These are phyloP conservation scores for Argentina silus DNA, from an alignment of 2,797 vertebrate species.

Conservation along the genomic window DNA sequence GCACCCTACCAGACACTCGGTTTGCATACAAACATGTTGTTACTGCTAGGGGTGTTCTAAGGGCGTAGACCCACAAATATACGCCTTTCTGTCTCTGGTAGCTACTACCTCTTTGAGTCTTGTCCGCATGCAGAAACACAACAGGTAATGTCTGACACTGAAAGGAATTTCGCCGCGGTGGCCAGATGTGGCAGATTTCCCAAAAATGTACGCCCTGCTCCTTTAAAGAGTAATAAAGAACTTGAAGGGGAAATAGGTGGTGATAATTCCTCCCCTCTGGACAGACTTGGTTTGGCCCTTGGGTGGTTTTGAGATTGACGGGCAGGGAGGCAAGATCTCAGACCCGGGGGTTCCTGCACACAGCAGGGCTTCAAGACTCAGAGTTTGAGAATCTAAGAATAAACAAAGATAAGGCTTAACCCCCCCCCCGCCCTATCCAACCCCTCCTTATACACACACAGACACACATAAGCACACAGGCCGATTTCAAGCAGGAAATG, in stretches of 20 bases:
- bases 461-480: slow-evolving; percentile 6
- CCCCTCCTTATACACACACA: slow-evolving; percentile 21
- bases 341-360: slow-evolving; percentile 68
- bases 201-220: slow-evolving; percentile 40
- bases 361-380: slow-evolving; percentile 71
- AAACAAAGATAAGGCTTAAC: slow-evolving; percentile 65
- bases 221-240: slow-evolving; percentile 82
- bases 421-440: not conserved
- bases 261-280: slow-evolving; percentile 71
- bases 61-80: too few relatives aligned
- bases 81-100: too few relatives aligned
- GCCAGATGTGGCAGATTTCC: too few relatives aligned
- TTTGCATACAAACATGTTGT: too few relatives aligned
- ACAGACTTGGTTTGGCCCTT: slow-evolving; percentile 70
- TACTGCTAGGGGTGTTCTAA: too few relatives aligned
- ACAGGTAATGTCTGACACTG: too few relatives aligned
- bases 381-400: slow-evolving; percentile 71
- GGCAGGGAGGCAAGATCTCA: slow-evolving; percentile 69
- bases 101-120: too few relatives aligned
- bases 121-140: too few relatives aligned
- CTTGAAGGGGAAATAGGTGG: slow-evolving; percentile 67
- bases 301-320: slow-evolving; percentile 77
- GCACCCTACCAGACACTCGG: too few relatives aligned
- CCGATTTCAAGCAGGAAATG: too few relatives aligned
- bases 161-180: too few relatives aligned